Conservation (phyloP, 2,888 invertebrate species). For the Petrophora chlorosata region DNA sequence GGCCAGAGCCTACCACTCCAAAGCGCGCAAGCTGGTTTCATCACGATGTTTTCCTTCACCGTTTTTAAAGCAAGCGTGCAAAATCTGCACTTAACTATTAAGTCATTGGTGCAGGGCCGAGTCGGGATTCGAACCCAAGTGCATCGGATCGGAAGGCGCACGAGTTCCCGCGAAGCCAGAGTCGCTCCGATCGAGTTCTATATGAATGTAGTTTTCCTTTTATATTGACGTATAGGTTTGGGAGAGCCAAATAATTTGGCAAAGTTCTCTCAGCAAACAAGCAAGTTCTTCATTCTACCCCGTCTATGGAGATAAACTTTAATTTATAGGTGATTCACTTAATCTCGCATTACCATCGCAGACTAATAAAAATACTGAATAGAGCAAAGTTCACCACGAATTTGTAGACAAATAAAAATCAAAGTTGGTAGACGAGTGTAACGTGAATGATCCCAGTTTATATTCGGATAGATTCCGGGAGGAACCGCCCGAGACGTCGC, state of each 20-base stretch:
- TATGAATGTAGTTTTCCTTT: too few relatives aligned
- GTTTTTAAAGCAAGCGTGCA: too few relatives aligned
- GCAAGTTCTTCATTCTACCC: conserved; percentile 7
- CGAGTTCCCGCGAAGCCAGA: too few relatives aligned
- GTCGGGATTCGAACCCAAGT: too few relatives aligned
- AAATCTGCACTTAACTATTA: too few relatives aligned
- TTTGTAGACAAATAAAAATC: conserved; percentile 44
- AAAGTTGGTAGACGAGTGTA: conserved; percentile 48
- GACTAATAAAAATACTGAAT: conserved; percentile 37
- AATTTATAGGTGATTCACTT: conserved; percentile 27
- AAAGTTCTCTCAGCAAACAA: neutral
- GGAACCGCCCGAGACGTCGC: conserved; percentile 28
- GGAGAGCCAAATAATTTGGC: conserved; percentile 2
- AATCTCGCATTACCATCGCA: conserved; percentile 36
- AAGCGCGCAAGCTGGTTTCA: too few relatives aligned
- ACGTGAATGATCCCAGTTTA: conserved; percentile 64
- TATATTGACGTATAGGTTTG: too few relatives aligned
- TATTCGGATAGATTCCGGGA: conserved; percentile 60
- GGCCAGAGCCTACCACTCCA: too few relatives aligned
- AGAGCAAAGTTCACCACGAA: conserved; percentile 27
- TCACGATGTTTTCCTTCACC: too few relatives aligned
- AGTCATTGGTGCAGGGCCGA: too few relatives aligned
- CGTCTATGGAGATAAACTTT: conserved; percentile 23
- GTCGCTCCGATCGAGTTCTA: too few relatives aligned
- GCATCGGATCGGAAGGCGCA: too few relatives aligned